phyloP scores from a whole-genome alignment of 2,113 vertebrate species.

The Thamnophis sirtalis region DNA sequence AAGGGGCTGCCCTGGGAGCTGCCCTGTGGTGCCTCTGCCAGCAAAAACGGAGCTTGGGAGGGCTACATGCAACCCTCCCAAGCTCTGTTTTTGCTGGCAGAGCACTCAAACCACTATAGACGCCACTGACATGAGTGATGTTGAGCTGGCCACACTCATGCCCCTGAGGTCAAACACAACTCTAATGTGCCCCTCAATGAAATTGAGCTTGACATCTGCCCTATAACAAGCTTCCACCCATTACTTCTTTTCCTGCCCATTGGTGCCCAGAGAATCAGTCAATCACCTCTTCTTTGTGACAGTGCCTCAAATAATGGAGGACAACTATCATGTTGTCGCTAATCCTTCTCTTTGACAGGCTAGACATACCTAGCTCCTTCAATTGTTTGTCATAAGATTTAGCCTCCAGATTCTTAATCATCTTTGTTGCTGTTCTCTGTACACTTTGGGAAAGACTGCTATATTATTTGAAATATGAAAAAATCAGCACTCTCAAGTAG shows the following conservation, averaged over 20 bases:
- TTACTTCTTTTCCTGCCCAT: not conserved
- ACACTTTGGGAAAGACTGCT: not conserved
- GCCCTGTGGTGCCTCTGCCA: no score
- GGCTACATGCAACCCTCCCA: no score
- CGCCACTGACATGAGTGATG: no score
- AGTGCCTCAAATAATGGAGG: not conserved
- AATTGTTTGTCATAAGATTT: not conserved
- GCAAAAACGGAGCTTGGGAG: no score
- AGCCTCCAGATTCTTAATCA: not conserved
- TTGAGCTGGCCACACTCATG: no score
- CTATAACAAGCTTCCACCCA: not conserved
- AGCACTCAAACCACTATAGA: no score
- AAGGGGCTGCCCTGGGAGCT: no score
- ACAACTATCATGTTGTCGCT: not conserved
- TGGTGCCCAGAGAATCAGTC: not conserved
- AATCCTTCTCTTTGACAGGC: not conserved
- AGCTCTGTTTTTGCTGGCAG: no score
- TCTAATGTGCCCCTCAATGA: no score
- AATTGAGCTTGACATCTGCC: no score
- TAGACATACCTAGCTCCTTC: not conserved
- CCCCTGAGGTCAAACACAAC: no score
- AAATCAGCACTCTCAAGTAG: not conserved
- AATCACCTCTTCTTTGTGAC: not conserved
- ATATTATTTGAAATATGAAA: not conserved
- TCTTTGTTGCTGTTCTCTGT: not conserved